Base-by-base conservation (phyloP, 2,797 vertebrate species). In the Fistularia commersonii region DNA sequence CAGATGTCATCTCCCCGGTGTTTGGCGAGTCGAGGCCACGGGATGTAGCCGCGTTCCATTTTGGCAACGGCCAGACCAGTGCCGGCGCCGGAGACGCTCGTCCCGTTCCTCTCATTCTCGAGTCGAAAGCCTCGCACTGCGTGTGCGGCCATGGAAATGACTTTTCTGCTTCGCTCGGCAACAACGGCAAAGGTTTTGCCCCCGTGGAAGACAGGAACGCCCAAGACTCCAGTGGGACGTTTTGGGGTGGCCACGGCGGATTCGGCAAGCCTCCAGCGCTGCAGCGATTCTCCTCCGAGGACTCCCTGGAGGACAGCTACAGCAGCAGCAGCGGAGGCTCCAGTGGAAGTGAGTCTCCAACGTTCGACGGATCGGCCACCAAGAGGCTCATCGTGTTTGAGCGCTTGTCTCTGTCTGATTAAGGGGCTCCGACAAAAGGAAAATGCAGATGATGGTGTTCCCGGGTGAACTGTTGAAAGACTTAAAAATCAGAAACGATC, bases 241-340 rank as follows among this genome's bases (percentile, higher is more conserved):
- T 73, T 43, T 72, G 76, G 6, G 37, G 48, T 39, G 1, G 51
- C 57, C 64, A 72, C 0, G 61, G 61, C 3, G 75, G 54, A 7
- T 83, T 81, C 45, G n/a, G 1, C 10, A 88, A 81, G 72, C 46
- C 75, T 6, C 7, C 72, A 3, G 57, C 48, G 7, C 78, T 92
- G 45, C 89, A 91, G 57, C 88, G 92, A 3, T 92, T 89, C 64
- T 87, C 93, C 13, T 94, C 92, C 0, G 87, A 92, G 48, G 92
- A 90, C 71, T 94, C 93, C 1, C 86, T 94, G 41, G 93, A 94
- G 38, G 93, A 93, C 57, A 91, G 90, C 79, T 92, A 92, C 85
- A 92, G 91, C 83, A 92, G 85, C 83, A 91, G 90, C 86, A 90
- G 87, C 7, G 79, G 86, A 13, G 89, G 90, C 15, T 84, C 87